Base-by-base conservation (phyloP, 2,113 vertebrate genomes). In the Taxidea taxus region DNA sequence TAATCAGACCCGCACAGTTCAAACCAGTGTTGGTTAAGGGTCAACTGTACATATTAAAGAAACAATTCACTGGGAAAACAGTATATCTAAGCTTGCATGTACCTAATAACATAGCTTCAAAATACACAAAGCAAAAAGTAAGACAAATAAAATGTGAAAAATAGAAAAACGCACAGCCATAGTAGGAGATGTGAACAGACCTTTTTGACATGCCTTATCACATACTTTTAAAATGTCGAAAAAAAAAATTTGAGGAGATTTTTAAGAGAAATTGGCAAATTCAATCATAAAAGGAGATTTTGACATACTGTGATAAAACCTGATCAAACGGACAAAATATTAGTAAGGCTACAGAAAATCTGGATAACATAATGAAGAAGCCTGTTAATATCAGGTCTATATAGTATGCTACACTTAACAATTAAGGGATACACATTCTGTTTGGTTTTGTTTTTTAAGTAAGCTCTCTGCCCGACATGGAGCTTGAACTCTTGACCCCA, bases 41-140 rank as follows among this genome's bases (percentile, higher is more conserved):
- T 75, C 72, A 75, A 16, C 72, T 47, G 42, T 75, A 15, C 58
- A 82, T 29, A 37, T 64, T 70, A 86, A 90, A 92, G 42, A 47
- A 64, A 70, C 0, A 84, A 58, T 62, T 82, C 37, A 56, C 49
- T 62, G 74, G 18, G 29, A 87, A 97, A 81, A 88, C 31, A 75
- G 34, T 44, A 92, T 72, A n/a, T 70, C 16, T 74, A 91, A 92
- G 86, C 12, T 64, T 87, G 18, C 83, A 83, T 77, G 25, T 12
- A 37, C 56, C 81, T 86, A 78, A 74, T 90, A 87, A 94, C 39
- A 91, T 90, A 78, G 47, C 47, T 6, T 87, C 31, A 64, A 98
- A 84, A 95, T 49, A 75, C 3, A 74, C 27, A 87, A 94, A 95
- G 90, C 58, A 82, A 94, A 89, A 84, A 75, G 14, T 34, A 83